Conservation (phyloP, 2,888 invertebrate genomes). For the Drosophila picticornis region DNA sequence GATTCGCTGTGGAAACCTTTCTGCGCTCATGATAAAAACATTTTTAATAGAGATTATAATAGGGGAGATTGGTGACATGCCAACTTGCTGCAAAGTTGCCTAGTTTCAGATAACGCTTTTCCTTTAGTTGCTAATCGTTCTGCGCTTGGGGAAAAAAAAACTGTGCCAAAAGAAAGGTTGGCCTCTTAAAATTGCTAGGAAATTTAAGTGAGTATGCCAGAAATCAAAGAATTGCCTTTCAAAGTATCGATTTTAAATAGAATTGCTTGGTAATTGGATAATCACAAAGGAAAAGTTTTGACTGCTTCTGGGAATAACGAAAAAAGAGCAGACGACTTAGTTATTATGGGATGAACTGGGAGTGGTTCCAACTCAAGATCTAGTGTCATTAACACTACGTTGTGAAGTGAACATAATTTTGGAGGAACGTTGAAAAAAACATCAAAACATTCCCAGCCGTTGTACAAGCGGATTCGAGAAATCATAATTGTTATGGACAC, state of each 20-base stretch:
- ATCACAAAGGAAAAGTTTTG: background rate
- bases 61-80: background rate
- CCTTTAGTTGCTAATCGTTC: constrained; percentile 6
- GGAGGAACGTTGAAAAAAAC: background rate
- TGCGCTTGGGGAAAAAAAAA: constrained; percentile 2
- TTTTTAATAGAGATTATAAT: constrained; percentile 33
- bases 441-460: background rate
- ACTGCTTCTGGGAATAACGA: background rate
- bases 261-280: background rate
- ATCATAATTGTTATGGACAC: background rate
- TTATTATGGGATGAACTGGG: background rate
- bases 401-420: background rate
- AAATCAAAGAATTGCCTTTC: background rate
- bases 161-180: constrained; percentile 16
- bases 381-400: background rate
- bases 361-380: background rate
- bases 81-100: constrained; percentile 18
- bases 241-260: background rate
- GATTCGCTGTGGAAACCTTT: background rate
- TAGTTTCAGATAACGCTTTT: background rate
- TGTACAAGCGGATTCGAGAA: too few species aligned
- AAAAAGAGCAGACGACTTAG: background rate
- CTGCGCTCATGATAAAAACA: background rate
- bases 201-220: background rate
- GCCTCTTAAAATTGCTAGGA: constrained; percentile 14